These are phyloP conservation scores for Meriones psammophilus DNA, from an alignment of 2,797 vertebrate genomes.

Conservation along the genomic window DNA sequence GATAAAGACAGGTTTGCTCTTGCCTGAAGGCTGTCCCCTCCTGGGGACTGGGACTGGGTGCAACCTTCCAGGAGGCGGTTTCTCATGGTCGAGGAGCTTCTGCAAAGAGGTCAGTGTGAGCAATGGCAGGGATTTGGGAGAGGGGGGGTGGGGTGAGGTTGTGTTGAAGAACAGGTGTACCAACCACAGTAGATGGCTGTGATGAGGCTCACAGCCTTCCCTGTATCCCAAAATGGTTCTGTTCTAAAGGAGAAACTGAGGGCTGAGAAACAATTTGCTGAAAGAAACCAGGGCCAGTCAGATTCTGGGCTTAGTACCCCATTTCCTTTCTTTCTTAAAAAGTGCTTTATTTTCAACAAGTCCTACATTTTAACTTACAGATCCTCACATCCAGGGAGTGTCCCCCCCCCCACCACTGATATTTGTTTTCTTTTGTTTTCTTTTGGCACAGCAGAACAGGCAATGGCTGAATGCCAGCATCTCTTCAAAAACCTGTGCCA, in stretches of 20 bases:
- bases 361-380: neutral
- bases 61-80: neutral
- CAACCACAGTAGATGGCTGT: neutral
- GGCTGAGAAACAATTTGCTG: neutral
- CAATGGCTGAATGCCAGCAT: neutral
- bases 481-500: conserved; percentile 16
- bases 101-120: neutral
- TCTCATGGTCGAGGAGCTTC: neutral
- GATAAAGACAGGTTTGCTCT: neutral
- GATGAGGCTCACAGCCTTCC: neutral
- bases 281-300: neutral
- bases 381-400: neutral
- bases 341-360: neutral
- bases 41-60: too few relatives aligned
- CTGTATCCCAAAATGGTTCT: too few relatives aligned
- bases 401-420: neutral
- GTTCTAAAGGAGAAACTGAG: neutral
- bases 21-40: neutral
- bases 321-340: neutral
- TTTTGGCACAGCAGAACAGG: neutral
- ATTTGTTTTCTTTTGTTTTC: neutral
- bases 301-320: neutral
- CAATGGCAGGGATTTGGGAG: too few relatives aligned
- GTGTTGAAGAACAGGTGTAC: accelerated
- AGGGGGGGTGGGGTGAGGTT: too few relatives aligned